Evolutionary conservation across 2,888 invertebrate genomes (phyloP), one percentile per base, ranked within the genome.

Genomic region (Aspidiotus destructor): DNA sequence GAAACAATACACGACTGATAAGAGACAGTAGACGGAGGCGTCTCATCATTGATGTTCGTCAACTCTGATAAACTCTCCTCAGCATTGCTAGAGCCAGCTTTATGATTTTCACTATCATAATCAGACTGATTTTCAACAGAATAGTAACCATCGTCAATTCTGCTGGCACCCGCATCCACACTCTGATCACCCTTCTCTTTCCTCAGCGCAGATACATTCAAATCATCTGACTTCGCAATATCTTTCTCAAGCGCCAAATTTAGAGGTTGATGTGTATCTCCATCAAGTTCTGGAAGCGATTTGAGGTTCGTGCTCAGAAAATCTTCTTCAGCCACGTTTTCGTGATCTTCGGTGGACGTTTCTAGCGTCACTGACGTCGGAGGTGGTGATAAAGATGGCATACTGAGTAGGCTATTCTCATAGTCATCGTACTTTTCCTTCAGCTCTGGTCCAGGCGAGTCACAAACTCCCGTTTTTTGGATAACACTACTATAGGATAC

Each of bases 311-410:
- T 8, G 0, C 41, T 16, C 8, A 17, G 28, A 28, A 28, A 17
- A 9, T 61, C 61, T n/a, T 63, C 63, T 54, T 63, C 53, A 1
- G 13, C 13, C 8, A 28, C 48, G 40, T 15, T 28, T 7, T 53
- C 10, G 11, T 60, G 52, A n/a, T 58, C 57, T 8, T 28, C 28
- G 16, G 17, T 40, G 13, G 48, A 48, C 2, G 42, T 65, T 17
- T 65, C 57, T 48, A n/a, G 60, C 13, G 28, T 8, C 8, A 28
- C 9, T 1, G 52, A n/a, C 48, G 48, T 13, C 13, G 28, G 28
- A n/a, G 61, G 61, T 17, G 67, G 67, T 2, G 67, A 60, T 9
- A 67, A 48, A 52, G 67, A 67, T 13, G 67, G 67, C 67, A 67
- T 67, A 17, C 67, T 67, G 3, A 67, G 48, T 52, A 67, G 16